phyloP scores from a whole-genome alignment of 1,140 invertebrate species.

The Adoxophyes honmai region DNA sequence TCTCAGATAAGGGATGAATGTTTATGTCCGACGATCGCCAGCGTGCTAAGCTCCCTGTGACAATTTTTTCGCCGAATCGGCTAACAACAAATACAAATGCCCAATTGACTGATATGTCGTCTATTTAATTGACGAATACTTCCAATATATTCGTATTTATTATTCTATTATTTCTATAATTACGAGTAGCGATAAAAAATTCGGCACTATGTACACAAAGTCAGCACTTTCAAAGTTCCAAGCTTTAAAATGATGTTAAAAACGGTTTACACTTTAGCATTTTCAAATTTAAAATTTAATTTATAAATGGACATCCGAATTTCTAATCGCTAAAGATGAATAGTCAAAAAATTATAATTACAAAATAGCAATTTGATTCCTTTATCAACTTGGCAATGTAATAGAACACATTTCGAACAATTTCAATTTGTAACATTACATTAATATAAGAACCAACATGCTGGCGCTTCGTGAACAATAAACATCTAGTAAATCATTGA shows the following conservation, averaged over 20 bases:
- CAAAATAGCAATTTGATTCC: constrained; percentile 4
- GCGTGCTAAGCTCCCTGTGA: neutral
- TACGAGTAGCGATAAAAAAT: neutral
- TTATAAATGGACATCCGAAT: too few species aligned
- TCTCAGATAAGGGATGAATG: too few species aligned
- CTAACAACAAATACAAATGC: constrained; percentile 2
- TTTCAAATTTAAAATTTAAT: too few species aligned
- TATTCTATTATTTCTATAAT: constrained; percentile 1
- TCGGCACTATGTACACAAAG: too few species aligned
- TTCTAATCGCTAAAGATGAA: too few species aligned
- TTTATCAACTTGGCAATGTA: constrained; percentile 1
- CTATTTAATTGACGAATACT: constrained; percentile 8
- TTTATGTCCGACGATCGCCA: too few species aligned
- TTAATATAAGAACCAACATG: constrained; percentile 2
- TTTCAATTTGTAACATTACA: neutral
- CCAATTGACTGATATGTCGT: constrained; percentile 10
- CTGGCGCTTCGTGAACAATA: neutral
- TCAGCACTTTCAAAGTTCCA: too few species aligned
- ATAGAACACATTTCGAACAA: neutral
- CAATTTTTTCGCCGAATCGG: neutral
- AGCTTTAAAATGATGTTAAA: too few species aligned
- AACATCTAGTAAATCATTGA: constrained; percentile 1
- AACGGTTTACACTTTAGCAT: too few species aligned
- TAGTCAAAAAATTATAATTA: neutral
- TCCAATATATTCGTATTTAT: constrained; percentile 4